phyloP scores from a whole-genome alignment of 2,888 invertebrate genomes.

The Anorthoa munda region DNA sequence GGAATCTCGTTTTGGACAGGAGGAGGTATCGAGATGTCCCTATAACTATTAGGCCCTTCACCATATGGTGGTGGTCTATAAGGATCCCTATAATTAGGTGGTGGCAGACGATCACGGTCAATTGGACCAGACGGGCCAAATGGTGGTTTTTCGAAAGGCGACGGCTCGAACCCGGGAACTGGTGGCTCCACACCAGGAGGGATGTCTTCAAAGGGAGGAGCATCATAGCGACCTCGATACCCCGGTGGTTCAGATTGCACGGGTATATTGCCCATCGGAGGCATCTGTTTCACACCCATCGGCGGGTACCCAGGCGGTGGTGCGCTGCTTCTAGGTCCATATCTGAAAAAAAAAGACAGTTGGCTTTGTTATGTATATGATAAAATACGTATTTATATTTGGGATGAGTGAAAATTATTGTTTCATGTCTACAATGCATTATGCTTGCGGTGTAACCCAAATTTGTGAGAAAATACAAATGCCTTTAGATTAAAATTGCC shows the following conservation, averaged over 20 bases:
- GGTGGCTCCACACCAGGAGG: constrained; percentile 92
- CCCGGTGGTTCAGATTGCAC: constrained; percentile 81
- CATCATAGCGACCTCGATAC: constrained; percentile 86
- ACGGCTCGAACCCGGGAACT: constrained; percentile 91
- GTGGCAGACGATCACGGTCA: constrained; percentile 84
- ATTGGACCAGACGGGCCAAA: constrained; percentile 81
- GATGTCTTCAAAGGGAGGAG: constrained; percentile 89
- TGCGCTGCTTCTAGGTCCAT: constrained; percentile 82
- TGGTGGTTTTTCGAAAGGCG: constrained; percentile 89
- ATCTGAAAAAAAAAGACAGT: constrained; percentile 82
- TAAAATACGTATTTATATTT: not conserved
- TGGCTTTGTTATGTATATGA: constrained; percentile 17
- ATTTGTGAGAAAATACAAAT: no score
- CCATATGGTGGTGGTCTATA: constrained; percentile 81
- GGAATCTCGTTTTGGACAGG: constrained; percentile 81
- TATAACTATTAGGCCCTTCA: constrained; percentile 80
- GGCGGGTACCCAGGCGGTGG: constrained; percentile 82
- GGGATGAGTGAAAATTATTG: not conserved
- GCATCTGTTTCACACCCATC: constrained; percentile 81
- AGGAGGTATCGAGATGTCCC: constrained; percentile 79
- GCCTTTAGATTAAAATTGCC: not conserved
- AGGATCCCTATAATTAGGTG: constrained; percentile 82
- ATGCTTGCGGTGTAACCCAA: not conserved
- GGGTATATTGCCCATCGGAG: constrained; percentile 78
- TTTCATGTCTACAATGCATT: constrained; percentile 1